phyloP scores from a whole-genome alignment of 2,113 vertebrate genomes.

The Xiphias gladius region DNA sequence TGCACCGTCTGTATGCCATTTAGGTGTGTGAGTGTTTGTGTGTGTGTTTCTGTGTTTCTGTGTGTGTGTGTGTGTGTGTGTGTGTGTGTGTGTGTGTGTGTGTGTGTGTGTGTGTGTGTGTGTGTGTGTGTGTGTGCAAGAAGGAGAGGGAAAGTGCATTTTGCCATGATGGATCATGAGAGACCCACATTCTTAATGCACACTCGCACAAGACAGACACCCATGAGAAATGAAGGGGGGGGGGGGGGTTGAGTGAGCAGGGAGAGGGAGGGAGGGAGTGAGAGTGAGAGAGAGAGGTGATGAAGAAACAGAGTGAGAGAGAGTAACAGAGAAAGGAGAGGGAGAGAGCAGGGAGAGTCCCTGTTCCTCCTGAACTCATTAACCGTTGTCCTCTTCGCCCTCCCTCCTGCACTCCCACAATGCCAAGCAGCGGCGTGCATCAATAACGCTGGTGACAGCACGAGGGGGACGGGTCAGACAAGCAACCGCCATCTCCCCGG shows the following conservation, averaged over 20 bases:
- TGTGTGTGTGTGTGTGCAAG: constrained; percentile 52
- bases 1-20: constrained; percentile 49
- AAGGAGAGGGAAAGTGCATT: constrained; percentile 76
- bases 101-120: constrained; percentile 52
- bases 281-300: constrained; percentile 47
- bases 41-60: constrained; percentile 39
- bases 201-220: constrained; percentile 80
- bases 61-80: constrained; percentile 52
- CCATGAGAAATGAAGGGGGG: constrained; percentile 82
- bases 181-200: constrained; percentile 81
- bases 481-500: constrained; percentile 81
- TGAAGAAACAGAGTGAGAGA: constrained; percentile 61
- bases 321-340: constrained; percentile 55
- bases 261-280: constrained; percentile 21
- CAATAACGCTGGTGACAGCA: constrained; percentile 83
- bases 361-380: constrained; percentile 83
- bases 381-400: constrained; percentile 79
- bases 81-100: constrained; percentile 36
- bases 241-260: constrained; percentile 30
- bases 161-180: constrained; percentile 82
- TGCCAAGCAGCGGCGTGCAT: constrained; percentile 80
- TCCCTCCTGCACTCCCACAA: constrained; percentile 81
- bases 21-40: constrained; percentile 41
- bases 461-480: constrained; percentile 82
- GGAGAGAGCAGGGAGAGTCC: constrained; percentile 67